Conservation (phyloP, 2,113 vertebrate species). For the Triplophysa tibetana region DNA sequence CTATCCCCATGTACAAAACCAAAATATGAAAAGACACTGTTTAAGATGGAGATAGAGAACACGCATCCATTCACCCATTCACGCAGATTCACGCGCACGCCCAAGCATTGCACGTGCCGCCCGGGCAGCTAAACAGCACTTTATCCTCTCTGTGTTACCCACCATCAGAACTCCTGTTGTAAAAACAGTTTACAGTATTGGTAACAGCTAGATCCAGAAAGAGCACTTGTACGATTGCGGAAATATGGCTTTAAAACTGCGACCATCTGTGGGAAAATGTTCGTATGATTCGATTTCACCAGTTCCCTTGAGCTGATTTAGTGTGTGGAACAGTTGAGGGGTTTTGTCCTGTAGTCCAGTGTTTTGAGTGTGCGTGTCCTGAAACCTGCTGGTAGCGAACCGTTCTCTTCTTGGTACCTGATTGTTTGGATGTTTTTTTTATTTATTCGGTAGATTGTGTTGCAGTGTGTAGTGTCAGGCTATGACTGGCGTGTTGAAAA, state of each 20-base stretch:
- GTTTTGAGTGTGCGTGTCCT: constrained; percentile 50
- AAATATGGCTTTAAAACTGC: constrained; percentile 69
- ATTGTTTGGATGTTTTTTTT: constrained; percentile 46
- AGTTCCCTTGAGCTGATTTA: constrained; percentile 55
- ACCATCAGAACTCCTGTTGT: constrained; percentile 39
- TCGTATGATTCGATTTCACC: constrained; percentile 50
- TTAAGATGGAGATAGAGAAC: constrained; percentile 41
- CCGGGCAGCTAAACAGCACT: constrained; percentile 27
- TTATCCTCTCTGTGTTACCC: constrained; percentile 29
- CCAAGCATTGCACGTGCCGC: constrained; percentile 44
- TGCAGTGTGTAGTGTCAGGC: constrained; percentile 68
- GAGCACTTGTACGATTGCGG: constrained; percentile 73
- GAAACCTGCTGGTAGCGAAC: constrained; percentile 69
- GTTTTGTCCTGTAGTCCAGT: constrained; percentile 57
- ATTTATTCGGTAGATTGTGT: constrained; percentile 56
- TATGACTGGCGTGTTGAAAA: constrained; percentile 43
- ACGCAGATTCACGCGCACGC: constrained; percentile 46
- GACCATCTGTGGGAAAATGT: constrained; percentile 59
- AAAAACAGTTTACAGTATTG: constrained; percentile 69
- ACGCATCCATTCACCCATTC: constrained; percentile 38
- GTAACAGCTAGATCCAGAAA: constrained; percentile 79
- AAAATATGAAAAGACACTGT: constrained; percentile 35
- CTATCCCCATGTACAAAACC: constrained; percentile 43
- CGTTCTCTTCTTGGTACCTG: constrained; percentile 69
- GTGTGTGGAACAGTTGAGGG: constrained; percentile 48